phyloP scores from a whole-genome alignment of 2,888 invertebrate genomes.

The Odontocolon sp. region DNA sequence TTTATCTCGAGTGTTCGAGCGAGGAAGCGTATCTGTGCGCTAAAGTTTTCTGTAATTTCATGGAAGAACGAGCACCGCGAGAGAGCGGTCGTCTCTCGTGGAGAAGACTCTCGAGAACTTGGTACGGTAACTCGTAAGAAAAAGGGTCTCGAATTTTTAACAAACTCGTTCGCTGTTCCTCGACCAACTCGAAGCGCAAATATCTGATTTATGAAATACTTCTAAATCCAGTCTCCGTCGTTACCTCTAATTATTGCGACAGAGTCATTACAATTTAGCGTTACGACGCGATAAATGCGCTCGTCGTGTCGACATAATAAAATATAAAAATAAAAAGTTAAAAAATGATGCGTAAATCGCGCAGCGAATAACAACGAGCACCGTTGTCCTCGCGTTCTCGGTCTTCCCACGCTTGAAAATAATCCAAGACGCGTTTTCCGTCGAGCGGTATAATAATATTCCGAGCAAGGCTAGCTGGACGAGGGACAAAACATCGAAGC shows the following conservation, averaged over 20 bases:
- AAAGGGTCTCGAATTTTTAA: neutral
- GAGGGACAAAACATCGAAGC: neutral
- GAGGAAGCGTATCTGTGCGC: conserved; percentile 31
- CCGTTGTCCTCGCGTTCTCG: neutral
- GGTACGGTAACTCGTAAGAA: neutral
- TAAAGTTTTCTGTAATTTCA: conserved; percentile 57
- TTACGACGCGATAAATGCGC: too few relatives aligned
- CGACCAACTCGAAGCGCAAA: neutral
- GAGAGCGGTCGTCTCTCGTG: conserved; percentile 15
- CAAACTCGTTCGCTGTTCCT: neutral
- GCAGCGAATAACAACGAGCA: neutral
- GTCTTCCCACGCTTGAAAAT: conserved; percentile 25
- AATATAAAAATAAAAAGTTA: too few relatives aligned
- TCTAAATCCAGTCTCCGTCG: too few relatives aligned
- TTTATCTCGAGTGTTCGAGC: conserved; percentile 21
- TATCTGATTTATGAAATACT: too few relatives aligned
- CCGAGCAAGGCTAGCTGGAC: neutral
- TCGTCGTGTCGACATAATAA: too few relatives aligned
- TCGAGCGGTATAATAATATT: neutral
- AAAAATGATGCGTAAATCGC: neutral
- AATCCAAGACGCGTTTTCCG: conserved; percentile 21
- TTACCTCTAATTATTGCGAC: too few relatives aligned
- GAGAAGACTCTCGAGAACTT: neutral
- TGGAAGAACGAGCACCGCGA: conserved; percentile 56
- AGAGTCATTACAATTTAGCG: too few relatives aligned